A percentile compares a stretch with the other conserved stretches of the same genome.
phyloP scores from a whole-genome alignment of 2,797 vertebrate species.

The Syngnathus rostellatus region DNA sequence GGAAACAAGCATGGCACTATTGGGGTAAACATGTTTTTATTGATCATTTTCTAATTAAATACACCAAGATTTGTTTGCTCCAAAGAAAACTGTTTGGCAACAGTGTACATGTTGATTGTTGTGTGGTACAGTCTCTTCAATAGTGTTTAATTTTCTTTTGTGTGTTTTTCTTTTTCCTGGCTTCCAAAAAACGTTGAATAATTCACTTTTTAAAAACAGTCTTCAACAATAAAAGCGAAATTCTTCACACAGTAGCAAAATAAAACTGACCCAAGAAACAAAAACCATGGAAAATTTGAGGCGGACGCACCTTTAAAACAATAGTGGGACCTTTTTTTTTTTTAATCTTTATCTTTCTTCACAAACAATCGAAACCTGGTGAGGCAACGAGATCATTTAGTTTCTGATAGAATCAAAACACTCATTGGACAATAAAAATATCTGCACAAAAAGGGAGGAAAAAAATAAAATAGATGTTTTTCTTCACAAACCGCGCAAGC shows the following conservation, averaged over 20 bases:
- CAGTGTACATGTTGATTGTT: background rate
- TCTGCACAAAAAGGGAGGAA: constrained; percentile 53
- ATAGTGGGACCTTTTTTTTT: constrained; percentile 38
- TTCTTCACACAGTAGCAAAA: constrained; percentile 56
- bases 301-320: constrained; percentile 40
- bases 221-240: constrained; percentile 55
- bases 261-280: constrained; percentile 41
- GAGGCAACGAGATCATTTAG: constrained; percentile 68
- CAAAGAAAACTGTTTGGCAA: constrained; percentile 12
- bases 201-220: constrained; percentile 24
- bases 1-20: background rate
- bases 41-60: constrained; percentile 14
- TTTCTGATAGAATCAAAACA: constrained; percentile 74
- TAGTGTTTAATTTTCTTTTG: background rate
- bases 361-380: constrained; percentile 68
- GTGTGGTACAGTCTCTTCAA: background rate
- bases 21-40: constrained; percentile 15
- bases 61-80: constrained; percentile 8
- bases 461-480: constrained; percentile 34
- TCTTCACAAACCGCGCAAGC: constrained; percentile 49
- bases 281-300: constrained; percentile 34
- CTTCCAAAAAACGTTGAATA: constrained; percentile 21
- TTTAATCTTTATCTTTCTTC: constrained; percentile 36
- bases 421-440: constrained; percentile 72
- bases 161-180: constrained; percentile 2